Base-by-base conservation (phyloP, 2,113 vertebrate species). In the Pachycephala philippinensis region DNA sequence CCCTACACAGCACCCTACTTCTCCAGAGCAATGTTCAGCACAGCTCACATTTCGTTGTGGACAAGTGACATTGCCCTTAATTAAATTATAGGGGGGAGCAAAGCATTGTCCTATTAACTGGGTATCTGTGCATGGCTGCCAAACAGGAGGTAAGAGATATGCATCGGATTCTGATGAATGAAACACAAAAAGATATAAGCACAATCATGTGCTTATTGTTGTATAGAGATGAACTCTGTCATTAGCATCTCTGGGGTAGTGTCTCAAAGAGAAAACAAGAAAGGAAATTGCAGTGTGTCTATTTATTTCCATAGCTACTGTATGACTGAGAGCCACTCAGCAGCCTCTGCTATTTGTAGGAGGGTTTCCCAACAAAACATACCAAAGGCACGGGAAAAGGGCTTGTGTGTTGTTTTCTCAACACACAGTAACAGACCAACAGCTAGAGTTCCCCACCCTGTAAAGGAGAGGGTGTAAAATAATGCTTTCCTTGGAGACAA, bases 251-350 rank as follows among this genome's bases (percentile, higher is more conserved):
- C 15, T 44, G 82, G 70, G 68, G 44, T 78, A 91, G 86, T 79
- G 44, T 93, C 90, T 91, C 94, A 85, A 95, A 94, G 87, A 96
- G 81, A 95, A 94, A 94, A 93, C 81, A 94, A 96, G 96, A 96
- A 93, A 95, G 94, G 94, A 95, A 95, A 87, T 95, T 94, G 81
- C 88, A 40, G 17, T 85, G 66, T 76, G 61, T 80, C 87, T 96
- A 77, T 94, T 91, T 95, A 95, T 95, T 95, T 89, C 96, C 90
- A 90, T 78, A 94, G 85, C 85, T 95, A 57, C 93, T 74, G 7
- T 77, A 93, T 96, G 90, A 96, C 54, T 71, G 90, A 92, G 63
- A 94, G 68, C 42, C 47, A 66, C 13, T 59, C 86, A 63, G 40
- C 64, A 91, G 39, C 83, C 85, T 84, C 82, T 96, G 93, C 60